phyloP scores from a whole-genome alignment of 2,113 vertebrate species.

The Marmota monax region DNA sequence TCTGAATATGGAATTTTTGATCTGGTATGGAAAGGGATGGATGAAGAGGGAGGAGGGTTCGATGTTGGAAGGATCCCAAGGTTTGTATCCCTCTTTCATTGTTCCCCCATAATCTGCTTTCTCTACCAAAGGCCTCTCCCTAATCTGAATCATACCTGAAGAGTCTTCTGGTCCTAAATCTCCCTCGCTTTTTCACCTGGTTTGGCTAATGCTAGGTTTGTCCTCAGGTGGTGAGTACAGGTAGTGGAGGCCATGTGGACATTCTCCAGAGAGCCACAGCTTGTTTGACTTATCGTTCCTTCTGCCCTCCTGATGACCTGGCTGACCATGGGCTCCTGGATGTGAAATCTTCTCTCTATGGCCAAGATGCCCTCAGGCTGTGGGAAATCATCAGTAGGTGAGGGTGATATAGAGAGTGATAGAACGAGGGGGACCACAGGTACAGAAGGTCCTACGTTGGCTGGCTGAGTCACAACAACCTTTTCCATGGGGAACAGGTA shows the following conservation, averaged over 20 bases:
- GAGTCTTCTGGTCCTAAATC: not conserved
- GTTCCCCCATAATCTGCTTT: not conserved
- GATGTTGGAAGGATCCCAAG: not conserved
- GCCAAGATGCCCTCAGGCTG: slow-evolving; percentile 49
- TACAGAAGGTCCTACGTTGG: not conserved
- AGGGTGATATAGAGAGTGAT: not conserved
- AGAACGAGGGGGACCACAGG: not conserved
- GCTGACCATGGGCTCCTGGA: slow-evolving; percentile 34
- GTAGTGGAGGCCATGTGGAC: slow-evolving; percentile 32
- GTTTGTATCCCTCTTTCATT: no score
- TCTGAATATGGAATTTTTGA: slow-evolving; percentile 69
- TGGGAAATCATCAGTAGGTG: slow-evolving; percentile 61
- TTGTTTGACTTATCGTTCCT: slow-evolving; percentile 40
- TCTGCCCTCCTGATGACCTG: slow-evolving; percentile 61
- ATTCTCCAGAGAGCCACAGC: slow-evolving; percentile 15
- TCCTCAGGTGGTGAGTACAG: slow-evolving; percentile 41
- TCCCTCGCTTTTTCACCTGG: not conserved
- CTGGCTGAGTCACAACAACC: not conserved
- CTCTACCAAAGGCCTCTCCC: not conserved
- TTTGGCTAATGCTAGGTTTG: not conserved
- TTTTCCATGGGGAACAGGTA: slow-evolving; percentile 77
- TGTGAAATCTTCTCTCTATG: slow-evolving; percentile 62
- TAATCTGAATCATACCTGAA: not conserved
- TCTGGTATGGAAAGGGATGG: slow-evolving; percentile 52
- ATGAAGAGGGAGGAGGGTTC: not conserved